A percentile compares a stretch with the other conserved stretches of the same genome.
Evolutionary conservation across 2,888 invertebrate species (phyloP).

Genomic region (Nomada goodeniana): DNA sequence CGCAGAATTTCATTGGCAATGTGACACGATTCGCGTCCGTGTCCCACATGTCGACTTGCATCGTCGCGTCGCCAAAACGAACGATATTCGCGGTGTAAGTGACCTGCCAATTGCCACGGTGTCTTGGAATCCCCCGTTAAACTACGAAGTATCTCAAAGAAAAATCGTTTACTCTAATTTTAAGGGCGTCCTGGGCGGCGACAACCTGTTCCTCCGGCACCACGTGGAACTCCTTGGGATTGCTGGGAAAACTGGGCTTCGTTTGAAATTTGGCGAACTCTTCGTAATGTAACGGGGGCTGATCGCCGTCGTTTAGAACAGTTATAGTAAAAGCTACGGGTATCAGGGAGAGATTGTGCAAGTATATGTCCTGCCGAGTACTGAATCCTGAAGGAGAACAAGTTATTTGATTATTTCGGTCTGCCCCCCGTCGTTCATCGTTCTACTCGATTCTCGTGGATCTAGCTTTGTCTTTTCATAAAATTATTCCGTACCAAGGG

Average conservation of each 20-base stretch:
- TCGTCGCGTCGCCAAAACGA: conserved; percentile 80
- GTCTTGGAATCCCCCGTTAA: neutral
- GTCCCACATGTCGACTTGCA: conserved; percentile 87
- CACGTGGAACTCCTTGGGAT: conserved; percentile 86
- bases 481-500: conserved; percentile 85
- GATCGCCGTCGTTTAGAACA: conserved; percentile 86
- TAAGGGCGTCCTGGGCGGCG: conserved; percentile 84
- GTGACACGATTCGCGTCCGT: conserved; percentile 86
- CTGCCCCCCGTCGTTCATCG: neutral
- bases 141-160: too few species aligned
- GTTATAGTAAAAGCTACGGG: conserved; percentile 85
- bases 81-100: conserved; percentile 86
- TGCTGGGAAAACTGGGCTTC: conserved; percentile 84
- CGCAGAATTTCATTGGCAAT: conserved; percentile 86
- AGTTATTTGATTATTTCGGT: neutral
- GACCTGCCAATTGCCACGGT: conserved; percentile 82
- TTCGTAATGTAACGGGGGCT: conserved; percentile 84
- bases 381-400: conserved; percentile 84
- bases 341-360: conserved; percentile 86
- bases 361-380: conserved; percentile 83
- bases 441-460: neutral
- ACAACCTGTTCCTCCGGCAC: conserved; percentile 85
- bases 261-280: conserved; percentile 84
- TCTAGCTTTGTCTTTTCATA: neutral
- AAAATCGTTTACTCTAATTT: conserved; percentile 82